These are phyloP conservation scores for Streblospio benedicti DNA, from an alignment of 1,140 invertebrate genomes.

Conservation along the genomic window DNA sequence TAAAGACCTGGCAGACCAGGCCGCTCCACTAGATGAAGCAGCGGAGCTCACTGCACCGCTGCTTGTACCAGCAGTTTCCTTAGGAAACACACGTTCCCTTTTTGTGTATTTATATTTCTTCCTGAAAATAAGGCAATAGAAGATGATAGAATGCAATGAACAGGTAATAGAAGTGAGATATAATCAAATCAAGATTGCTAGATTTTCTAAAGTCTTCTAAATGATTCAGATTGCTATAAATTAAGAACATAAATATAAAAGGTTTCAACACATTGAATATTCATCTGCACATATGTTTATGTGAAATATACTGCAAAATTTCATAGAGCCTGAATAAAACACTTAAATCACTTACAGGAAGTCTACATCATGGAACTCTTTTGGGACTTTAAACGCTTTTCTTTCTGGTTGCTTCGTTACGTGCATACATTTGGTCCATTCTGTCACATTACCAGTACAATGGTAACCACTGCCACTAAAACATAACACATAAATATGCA, in stretches of 20 bases:
- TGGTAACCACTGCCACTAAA: conserved; percentile 61
- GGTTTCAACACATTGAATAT: too few relatives aligned
- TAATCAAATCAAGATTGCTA: too few relatives aligned
- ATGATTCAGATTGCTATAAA: too few relatives aligned
- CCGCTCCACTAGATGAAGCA: conserved; percentile 30
- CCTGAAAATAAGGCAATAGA: conserved; percentile 28
- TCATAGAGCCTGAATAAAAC: too few relatives aligned
- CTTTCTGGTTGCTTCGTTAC: conserved; percentile 64
- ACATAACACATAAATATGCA: conserved; percentile 22
- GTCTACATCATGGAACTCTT: conserved; percentile 53
- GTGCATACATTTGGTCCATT: conserved; percentile 82
- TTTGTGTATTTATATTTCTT: conserved; percentile 61
- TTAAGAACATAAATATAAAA: too few relatives aligned
- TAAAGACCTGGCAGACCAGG: conserved; percentile 15
- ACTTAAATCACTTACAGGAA: conserved; percentile 61
- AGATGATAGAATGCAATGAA: conserved; percentile 8
- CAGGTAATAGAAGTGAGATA: too few relatives aligned
- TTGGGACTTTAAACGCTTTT: conserved; percentile 64
- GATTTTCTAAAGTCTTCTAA: too few relatives aligned
- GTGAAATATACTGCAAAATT: too few relatives aligned
- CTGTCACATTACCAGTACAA: conserved; percentile 71
- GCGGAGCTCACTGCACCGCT: too few relatives aligned
- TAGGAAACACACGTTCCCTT: conserved; percentile 55
- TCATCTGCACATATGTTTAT: too few relatives aligned
- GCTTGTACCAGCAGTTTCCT: conserved; percentile 24